These are phyloP conservation scores for Cephus cinctus DNA, from an alignment of 1,140 invertebrate species.

Conservation along the genomic window DNA sequence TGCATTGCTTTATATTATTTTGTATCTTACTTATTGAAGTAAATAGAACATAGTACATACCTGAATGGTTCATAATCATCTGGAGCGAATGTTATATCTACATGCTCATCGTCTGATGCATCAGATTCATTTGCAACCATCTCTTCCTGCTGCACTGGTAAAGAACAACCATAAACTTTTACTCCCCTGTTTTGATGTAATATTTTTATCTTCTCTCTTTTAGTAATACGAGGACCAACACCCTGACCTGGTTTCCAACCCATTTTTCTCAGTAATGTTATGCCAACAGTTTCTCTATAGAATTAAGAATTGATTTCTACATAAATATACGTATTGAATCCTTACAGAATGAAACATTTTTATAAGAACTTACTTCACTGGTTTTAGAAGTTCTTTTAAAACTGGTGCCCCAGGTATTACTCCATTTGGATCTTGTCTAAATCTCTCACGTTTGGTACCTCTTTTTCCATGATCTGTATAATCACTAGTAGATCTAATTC, in stretches of 20 bases:
- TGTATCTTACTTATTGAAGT: constrained; percentile 7
- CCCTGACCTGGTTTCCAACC: constrained; percentile 91
- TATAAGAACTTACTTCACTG: constrained; percentile 61
- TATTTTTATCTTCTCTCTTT: constrained; percentile 58
- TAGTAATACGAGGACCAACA: constrained; percentile 73
- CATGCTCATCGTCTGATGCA: constrained; percentile 63
- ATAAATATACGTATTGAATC: constrained; percentile 4
- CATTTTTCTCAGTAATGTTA: constrained; percentile 81
- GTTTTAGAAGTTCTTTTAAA: constrained; percentile 74
- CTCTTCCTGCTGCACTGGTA: constrained; percentile 50
- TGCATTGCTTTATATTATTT: background rate
- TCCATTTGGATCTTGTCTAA: constrained; percentile 58
- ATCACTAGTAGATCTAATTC: constrained; percentile 74
- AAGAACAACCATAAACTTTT: constrained; percentile 71
- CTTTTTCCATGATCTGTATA: constrained; percentile 60
- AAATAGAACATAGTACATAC: too few relatives aligned
- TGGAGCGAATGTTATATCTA: constrained; percentile 75
- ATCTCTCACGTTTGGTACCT: constrained; percentile 55
- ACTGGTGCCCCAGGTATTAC: constrained; percentile 81
- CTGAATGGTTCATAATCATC: constrained; percentile 74
- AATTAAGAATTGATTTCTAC: constrained; percentile 11
- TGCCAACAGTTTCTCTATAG: constrained; percentile 81
- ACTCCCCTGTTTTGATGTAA: constrained; percentile 46
- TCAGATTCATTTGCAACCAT: constrained; percentile 46
- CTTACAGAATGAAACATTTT: constrained; percentile 5